Conservation (phyloP, 92 coral and sea anemone genomes). For the Meandrina meandrites region DNA sequence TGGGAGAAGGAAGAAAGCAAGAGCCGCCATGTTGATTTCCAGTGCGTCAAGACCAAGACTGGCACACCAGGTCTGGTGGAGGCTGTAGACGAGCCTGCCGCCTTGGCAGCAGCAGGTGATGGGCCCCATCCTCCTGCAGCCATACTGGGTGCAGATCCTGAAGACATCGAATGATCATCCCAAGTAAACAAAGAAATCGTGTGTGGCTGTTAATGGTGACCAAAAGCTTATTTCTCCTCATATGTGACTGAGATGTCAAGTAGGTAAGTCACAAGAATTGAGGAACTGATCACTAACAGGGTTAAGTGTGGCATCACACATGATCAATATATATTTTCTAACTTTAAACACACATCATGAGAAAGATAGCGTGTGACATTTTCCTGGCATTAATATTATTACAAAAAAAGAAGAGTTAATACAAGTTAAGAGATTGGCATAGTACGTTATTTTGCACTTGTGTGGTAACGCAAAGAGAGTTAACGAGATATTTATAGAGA, state of each 20-base stretch:
- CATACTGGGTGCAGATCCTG: constrained; percentile 91
- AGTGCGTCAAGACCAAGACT: constrained; percentile 95
- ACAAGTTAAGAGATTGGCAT: not conserved
- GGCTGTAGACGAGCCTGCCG: constrained; percentile 99
- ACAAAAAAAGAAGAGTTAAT: not conserved
- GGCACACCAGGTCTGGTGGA: constrained; percentile 94
- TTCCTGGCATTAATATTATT: not conserved
- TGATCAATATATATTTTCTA: not conserved
- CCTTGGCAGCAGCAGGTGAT: constrained; percentile 91
- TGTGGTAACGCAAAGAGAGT: not conserved
- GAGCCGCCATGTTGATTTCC: constrained; percentile 99
- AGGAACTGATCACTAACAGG: not conserved
- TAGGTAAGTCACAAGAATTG: not conserved
- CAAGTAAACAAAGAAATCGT: not conserved
- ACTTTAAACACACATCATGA: not conserved
- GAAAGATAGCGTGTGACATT: not conserved
- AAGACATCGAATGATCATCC: constrained; percentile 71
- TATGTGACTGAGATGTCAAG: not conserved
- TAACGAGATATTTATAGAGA: not conserved
- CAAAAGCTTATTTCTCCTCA: not conserved
- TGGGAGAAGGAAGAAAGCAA: constrained; percentile 99
- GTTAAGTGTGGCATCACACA: not conserved
- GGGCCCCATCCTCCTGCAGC: constrained; percentile 98
- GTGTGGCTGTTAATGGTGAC: not conserved
- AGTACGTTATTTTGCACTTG: not conserved